phyloP scores from a whole-genome alignment of 2,113 vertebrate species.

The Oryzias javanicus region DNA sequence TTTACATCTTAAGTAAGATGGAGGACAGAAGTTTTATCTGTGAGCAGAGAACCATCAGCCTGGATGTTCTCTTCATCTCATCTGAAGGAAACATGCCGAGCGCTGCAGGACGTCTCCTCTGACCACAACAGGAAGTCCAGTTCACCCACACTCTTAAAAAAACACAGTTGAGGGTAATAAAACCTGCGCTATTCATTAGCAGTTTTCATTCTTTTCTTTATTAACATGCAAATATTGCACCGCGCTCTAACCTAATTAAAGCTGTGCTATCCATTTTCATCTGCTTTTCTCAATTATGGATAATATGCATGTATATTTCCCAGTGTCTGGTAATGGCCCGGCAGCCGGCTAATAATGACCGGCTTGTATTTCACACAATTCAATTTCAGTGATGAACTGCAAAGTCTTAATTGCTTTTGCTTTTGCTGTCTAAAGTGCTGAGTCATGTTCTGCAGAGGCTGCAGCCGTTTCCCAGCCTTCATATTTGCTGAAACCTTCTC shows the following conservation, averaged over 20 bases:
- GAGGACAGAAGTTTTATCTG: conserved; percentile 40
- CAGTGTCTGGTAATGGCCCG: conserved; percentile 9
- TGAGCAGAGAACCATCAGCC: conserved; percentile 17
- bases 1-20: conserved; percentile 64
- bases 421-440: conserved; percentile 51
- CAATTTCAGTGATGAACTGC: conserved; percentile 57
- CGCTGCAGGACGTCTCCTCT: no score
- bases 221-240: conserved; percentile 26
- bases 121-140: no score
- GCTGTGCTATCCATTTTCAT: conserved; percentile 34
- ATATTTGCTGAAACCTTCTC: conserved; percentile 42
- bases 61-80: conserved; percentile 7
- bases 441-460: conserved; percentile 41
- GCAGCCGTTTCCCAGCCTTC: conserved; percentile 8
- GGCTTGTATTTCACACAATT: conserved; percentile 59
- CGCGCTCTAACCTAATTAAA: conserved; percentile 48
- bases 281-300: conserved; percentile 44
- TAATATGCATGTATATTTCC: conserved; percentile 28
- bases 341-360: conserved; percentile 54
- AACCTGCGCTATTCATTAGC: conserved; percentile 31
- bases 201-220: conserved; percentile 32
- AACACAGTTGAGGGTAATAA: conserved; percentile 20
- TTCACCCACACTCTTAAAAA: not conserved
- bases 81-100: conserved; percentile 9
- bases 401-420: conserved; percentile 62